These are phyloP conservation scores for Drosophila buzzatii DNA, from an alignment of 2,888 invertebrate genomes.

Conservation along the genomic window DNA sequence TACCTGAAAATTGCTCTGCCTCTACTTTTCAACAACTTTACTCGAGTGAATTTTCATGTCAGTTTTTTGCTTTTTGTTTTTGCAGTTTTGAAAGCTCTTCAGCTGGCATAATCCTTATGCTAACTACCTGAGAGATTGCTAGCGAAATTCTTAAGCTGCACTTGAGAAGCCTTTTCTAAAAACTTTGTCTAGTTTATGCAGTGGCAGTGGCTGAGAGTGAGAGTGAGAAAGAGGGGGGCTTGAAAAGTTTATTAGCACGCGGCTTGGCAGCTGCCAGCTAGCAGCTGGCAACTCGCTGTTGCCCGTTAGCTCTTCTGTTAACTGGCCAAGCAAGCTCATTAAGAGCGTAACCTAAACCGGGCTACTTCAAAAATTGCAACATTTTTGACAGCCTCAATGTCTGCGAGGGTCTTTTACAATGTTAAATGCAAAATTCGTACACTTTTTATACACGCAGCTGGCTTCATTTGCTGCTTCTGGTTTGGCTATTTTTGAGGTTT, in stretches of 20 bases:
- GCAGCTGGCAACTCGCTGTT: constrained; percentile 16
- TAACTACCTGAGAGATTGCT: constrained; percentile 37
- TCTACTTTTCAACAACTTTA: neutral
- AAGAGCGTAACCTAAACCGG: constrained; percentile 27
- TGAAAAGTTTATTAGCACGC: constrained; percentile 55
- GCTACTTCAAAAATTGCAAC: constrained; percentile 41
- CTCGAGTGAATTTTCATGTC: neutral
- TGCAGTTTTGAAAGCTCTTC: neutral
- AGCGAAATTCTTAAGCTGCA: constrained; percentile 44
- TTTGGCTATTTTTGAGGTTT: constrained; percentile 37
- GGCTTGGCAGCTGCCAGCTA: constrained; percentile 21
- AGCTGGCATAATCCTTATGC: constrained; percentile 22
- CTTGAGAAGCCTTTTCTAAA: constrained; percentile 27
- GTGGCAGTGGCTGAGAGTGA: neutral
- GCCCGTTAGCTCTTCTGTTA: constrained; percentile 16
- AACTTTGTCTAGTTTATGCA: constrained; percentile 39
- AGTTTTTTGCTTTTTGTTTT: neutral
- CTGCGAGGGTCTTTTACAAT: constrained; percentile 46
- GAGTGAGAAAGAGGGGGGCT: constrained; percentile 1
- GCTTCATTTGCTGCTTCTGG: constrained; percentile 13
- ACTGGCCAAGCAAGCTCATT: constrained; percentile 37
- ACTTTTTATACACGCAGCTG: constrained; percentile 46
- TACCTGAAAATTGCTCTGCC: neutral
- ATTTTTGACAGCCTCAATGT: constrained; percentile 48
- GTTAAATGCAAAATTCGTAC: constrained; percentile 65